Evolutionary conservation across 2,113 vertebrate genomes (phyloP).

Genomic region (Serinus canaria): DNA sequence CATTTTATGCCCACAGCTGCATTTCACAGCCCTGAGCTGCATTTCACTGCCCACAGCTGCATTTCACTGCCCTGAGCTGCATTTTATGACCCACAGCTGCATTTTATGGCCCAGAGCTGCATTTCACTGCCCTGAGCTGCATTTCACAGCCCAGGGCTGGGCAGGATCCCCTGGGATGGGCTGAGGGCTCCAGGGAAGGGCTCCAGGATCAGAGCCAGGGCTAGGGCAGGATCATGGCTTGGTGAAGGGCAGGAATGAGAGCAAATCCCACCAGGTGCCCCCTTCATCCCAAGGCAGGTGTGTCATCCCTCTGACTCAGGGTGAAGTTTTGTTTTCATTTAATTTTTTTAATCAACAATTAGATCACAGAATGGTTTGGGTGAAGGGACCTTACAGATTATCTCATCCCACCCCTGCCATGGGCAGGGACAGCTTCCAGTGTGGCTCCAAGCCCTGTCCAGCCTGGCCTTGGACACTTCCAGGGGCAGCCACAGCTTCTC

Average conservation of each 20-base stretch:
- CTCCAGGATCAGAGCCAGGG: too few species aligned
- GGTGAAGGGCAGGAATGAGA: not conserved
- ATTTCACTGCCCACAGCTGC: rapidly evolving
- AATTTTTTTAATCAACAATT: not conserved
- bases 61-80: not conserved
- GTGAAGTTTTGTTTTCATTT: not conserved
- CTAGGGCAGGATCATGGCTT: too few species aligned
- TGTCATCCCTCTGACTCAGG: not conserved
- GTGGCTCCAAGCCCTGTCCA: rapidly evolving
- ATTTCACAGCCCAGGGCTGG: too few species aligned
- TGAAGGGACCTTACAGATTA: too few species aligned
- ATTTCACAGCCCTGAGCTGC: not conserved
- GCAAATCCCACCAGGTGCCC: not conserved
- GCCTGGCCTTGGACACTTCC: rapidly evolving
- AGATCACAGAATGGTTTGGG: not conserved
- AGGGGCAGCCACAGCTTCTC: not conserved
- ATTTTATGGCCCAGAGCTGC: not conserved
- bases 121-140: not conserved
- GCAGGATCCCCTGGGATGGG: too few species aligned
- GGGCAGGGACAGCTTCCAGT: not conserved
- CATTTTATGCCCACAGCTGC: not conserved
- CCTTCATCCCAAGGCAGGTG: not conserved
- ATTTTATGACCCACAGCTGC: not conserved
- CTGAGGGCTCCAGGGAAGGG: too few species aligned
- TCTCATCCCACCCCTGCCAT: not conserved